A percentile compares a stretch with the other conserved stretches of the same genome.
Evolutionary conservation across 2,888 invertebrate species (phyloP).

Genomic region (Stenoptilia bipunctidactyla): DNA sequence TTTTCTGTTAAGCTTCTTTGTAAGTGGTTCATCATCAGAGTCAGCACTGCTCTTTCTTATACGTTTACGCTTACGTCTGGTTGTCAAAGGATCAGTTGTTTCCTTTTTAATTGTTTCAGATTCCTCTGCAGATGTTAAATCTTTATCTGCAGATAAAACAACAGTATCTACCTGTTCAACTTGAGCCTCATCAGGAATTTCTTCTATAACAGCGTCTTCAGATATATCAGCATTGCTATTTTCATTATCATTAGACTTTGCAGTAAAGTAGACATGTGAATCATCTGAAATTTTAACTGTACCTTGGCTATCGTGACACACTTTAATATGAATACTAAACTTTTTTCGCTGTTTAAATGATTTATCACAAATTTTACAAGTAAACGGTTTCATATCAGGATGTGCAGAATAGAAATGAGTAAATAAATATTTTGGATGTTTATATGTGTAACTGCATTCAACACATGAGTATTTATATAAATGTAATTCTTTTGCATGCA

Average conservation of each 20-base stretch:
- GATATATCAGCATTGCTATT: constrained; percentile 17
- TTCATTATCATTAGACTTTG: constrained; percentile 15
- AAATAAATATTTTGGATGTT: constrained; percentile 47
- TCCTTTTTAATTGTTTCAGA: too few relatives aligned
- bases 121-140: neutral
- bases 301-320: constrained; percentile 39
- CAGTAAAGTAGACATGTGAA: constrained; percentile 44
- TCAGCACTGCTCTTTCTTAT: constrained; percentile 10
- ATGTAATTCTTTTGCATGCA: constrained; percentile 28
- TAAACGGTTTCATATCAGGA: constrained; percentile 39
- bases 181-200: constrained; percentile 5
- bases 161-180: neutral
- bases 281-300: constrained; percentile 49
- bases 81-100: neutral
- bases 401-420: constrained; percentile 41
- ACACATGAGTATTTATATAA: constrained; percentile 47
- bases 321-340: constrained; percentile 52
- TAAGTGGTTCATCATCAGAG: constrained; percentile 33
- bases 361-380: constrained; percentile 43
- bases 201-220: constrained; percentile 14
- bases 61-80: constrained; percentile 18
- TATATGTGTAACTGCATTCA: constrained; percentile 32
- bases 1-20: constrained; percentile 17
- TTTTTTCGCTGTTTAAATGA: constrained; percentile 35
- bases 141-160: neutral